A percentile compares a stretch with the other conserved stretches of the same genome.
Evolutionary conservation across 2,888 invertebrate genomes (phyloP).

Genomic region (Xestobium rufovillosum): DNA sequence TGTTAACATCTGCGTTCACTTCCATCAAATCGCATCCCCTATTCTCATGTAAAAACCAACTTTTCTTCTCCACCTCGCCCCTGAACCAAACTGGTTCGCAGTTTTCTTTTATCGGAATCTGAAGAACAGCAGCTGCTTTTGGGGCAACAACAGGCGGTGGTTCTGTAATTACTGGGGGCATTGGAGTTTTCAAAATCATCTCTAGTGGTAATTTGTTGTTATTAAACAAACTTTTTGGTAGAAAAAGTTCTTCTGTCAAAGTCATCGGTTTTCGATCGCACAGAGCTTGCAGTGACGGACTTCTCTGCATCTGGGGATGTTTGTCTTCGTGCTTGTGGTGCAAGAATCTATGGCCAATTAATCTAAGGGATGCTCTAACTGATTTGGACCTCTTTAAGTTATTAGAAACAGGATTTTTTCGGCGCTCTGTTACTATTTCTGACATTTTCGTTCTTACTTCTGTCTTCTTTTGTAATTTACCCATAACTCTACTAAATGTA

Average conservation of each 20-base stretch:
- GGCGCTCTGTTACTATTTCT: constrained; percentile 36
- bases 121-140: constrained; percentile 55
- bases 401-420: constrained; percentile 22
- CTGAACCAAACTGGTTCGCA: constrained; percentile 22
- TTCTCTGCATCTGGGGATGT: constrained; percentile 27
- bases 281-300: constrained; percentile 32
- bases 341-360: constrained; percentile 55
- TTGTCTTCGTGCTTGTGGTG: constrained; percentile 26
- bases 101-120: constrained; percentile 45
- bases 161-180: constrained; percentile 29
- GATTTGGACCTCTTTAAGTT: constrained; percentile 56
- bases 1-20: constrained; percentile 22
- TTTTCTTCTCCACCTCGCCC: constrained; percentile 17
- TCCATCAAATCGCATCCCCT: constrained; percentile 28
- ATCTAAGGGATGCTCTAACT: constrained; percentile 61
- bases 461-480: constrained; percentile 6
- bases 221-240: constrained; percentile 6
- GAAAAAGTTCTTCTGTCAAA: too few relatives aligned
- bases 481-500: too few relatives aligned
- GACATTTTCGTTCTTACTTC: constrained; percentile 32
- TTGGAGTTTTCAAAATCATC: constrained; percentile 39
- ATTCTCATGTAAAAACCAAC: constrained; percentile 28
- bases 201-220: constrained; percentile 23
- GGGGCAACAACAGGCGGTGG: constrained; percentile 51
- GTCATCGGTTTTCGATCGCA: constrained; percentile 26